Conservation (phyloP, 2,797 vertebrate species). For the Phalloptychus januarius region DNA sequence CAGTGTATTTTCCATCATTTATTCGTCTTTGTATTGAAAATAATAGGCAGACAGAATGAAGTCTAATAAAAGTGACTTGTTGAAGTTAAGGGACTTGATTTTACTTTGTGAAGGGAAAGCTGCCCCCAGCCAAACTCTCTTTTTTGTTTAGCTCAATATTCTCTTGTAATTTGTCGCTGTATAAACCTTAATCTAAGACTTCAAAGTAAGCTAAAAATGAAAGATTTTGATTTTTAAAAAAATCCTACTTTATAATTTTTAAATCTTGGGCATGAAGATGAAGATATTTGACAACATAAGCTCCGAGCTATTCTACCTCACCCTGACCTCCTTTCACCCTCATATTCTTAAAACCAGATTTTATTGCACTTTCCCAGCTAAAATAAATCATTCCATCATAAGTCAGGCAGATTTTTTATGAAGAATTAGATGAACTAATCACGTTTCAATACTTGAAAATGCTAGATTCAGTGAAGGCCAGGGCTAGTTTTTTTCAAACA, state of each 20-base stretch:
- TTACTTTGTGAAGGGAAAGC: slow-evolving; percentile 25
- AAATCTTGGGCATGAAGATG: slow-evolving; percentile 30
- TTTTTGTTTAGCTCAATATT: slow-evolving; percentile 30
- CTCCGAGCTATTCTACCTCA: not conserved
- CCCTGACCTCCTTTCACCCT: not conserved
- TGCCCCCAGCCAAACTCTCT: slow-evolving; percentile 25
- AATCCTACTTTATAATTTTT: slow-evolving; percentile 32
- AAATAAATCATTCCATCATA: not conserved
- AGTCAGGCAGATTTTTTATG: slow-evolving; percentile 6
- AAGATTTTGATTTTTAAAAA: slow-evolving; percentile 31
- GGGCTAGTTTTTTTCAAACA: not conserved
- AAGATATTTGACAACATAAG: not conserved
- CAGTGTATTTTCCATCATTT: slow-evolving; percentile 19
- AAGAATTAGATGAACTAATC: not conserved
- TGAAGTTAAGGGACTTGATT: slow-evolving; percentile 23
- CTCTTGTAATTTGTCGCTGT: slow-evolving; percentile 32
- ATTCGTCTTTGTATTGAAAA: slow-evolving; percentile 36
- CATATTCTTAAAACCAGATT: not conserved
- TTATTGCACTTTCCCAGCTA: not conserved
- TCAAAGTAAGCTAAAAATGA: slow-evolving; percentile 33
- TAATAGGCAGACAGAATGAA: slow-evolving; percentile 18
- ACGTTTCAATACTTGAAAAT: not conserved
- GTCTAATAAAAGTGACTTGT: slow-evolving; percentile 18
- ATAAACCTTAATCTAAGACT: not conserved
- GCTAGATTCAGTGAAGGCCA: not conserved